phyloP scores from a whole-genome alignment of 2,113 vertebrate genomes.

The Herpailurus yagouaroundi region DNA sequence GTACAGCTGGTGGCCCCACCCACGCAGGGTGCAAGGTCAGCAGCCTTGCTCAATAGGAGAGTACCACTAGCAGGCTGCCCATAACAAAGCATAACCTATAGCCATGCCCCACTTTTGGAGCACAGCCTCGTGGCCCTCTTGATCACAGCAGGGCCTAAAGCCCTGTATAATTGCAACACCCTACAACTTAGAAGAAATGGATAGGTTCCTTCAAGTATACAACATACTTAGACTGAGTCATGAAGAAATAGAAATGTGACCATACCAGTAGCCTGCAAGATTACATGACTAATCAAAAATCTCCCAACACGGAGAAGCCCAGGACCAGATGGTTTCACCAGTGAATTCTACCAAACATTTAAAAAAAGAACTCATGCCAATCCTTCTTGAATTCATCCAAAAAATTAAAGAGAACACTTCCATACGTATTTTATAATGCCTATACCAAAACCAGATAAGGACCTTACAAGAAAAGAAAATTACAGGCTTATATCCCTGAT shows the following conservation, averaged over 20 bases:
- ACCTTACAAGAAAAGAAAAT: neutral
- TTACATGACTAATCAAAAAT: neutral
- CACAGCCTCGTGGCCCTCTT: neutral
- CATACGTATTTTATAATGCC: neutral
- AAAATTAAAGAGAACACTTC: neutral
- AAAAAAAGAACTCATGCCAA: neutral
- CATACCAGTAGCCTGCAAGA: neutral
- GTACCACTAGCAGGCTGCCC: no score
- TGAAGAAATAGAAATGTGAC: neutral
- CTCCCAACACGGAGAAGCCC: neutral
- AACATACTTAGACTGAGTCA: neutral
- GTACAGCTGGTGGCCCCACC: neutral
- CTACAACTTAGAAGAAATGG: neutral
- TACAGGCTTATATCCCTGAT: neutral
- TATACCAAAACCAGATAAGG: neutral
- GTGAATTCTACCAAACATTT: neutral
- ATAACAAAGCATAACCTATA: neutral
- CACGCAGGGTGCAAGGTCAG: neutral
- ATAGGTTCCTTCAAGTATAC: neutral
- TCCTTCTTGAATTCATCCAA: neutral
- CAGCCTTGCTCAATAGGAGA: neutral
- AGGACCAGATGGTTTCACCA: neutral
- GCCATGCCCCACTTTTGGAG: neutral
- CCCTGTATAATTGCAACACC: neutral
- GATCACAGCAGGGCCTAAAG: neutral